A percentile compares a stretch with the other conserved stretches of the same genome.
These are phyloP conservation scores for Neosilurus mollespiculum DNA, from an alignment of 2,797 vertebrate species.

Conservation along the genomic window DNA sequence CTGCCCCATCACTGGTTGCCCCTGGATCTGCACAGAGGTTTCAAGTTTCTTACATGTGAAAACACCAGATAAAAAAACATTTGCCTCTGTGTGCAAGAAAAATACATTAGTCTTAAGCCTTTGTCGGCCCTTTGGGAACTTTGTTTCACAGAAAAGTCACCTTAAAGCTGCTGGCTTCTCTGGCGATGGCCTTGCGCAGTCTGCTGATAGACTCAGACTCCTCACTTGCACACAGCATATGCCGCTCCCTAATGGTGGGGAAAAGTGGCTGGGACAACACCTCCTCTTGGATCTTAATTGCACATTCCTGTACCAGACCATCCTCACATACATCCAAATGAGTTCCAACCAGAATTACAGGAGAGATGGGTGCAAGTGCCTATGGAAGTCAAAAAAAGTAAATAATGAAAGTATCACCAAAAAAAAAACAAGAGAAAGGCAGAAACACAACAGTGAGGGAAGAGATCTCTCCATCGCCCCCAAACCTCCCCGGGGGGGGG, in stretches of 20 bases:
- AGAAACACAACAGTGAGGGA: too few species aligned
- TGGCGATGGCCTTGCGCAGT: constrained; percentile 85
- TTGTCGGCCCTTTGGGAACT: background rate
- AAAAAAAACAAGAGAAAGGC: background rate
- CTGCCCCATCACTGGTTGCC: constrained; percentile 92
- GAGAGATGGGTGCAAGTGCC: constrained; percentile 86
- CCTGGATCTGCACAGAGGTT: constrained; percentile 81
- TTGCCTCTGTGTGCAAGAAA: background rate
- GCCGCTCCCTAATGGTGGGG: constrained; percentile 82
- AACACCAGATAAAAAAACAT: background rate
- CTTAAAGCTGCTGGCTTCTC: constrained; percentile 86
- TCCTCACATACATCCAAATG: constrained; percentile 86
- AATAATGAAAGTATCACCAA: background rate
- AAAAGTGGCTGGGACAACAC: constrained; percentile 86
- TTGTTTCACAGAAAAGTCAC: constrained; percentile 62
- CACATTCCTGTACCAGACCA: constrained; percentile 78
- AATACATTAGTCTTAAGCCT: background rate
- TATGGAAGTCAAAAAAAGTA: constrained; percentile 51
- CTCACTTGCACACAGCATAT: constrained; percentile 84
- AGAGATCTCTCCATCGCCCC: too few species aligned
- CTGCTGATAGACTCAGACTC: constrained; percentile 83
- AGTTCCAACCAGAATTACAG: constrained; percentile 93
- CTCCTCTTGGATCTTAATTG: constrained; percentile 82
- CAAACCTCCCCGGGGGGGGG: too few species aligned
- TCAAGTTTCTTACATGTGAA: background rate